Percentiles rank a stretch among this genome's conserved stretches.
Evolutionary conservation across 2,113 vertebrate genomes (phyloP).

Genomic region (Halcyon malimbica): DNA sequence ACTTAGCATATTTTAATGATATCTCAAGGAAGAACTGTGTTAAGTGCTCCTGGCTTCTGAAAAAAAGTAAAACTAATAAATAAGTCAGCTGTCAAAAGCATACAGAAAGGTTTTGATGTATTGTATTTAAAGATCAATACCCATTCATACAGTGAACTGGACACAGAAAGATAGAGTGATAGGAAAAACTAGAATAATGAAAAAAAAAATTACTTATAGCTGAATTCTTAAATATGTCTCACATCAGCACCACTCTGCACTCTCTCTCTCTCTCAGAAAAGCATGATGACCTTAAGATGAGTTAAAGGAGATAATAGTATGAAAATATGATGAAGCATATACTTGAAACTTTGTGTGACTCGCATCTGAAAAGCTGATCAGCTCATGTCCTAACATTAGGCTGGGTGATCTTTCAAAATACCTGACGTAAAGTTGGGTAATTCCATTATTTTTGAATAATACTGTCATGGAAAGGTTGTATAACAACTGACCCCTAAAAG

Average conservation of each 20-base stretch:
- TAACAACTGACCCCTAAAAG: not conserved
- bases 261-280: not conserved
- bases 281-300: not conserved
- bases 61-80: not conserved
- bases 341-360: not conserved
- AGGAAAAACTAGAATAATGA: not conserved
- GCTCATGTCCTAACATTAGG: not conserved
- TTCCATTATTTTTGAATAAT: not conserved
- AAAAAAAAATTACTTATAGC: not conserved
- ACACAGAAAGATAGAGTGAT: constrained; percentile 1
- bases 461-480: not conserved
- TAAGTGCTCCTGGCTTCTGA: constrained; percentile 16
- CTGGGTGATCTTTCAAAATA: not conserved
- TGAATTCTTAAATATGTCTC: not conserved
- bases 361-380: not conserved
- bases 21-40: constrained; percentile 24
- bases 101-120: not conserved
- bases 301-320: not conserved
- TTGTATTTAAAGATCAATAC: constrained; percentile 45
- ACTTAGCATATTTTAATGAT: constrained; percentile 76
- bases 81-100: constrained; percentile 17
- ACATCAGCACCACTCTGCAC: not conserved
- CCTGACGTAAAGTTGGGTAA: not conserved
- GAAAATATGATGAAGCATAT: not conserved
- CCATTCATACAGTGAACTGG: not conserved